Percentiles rank a stretch among this genome's conserved stretches.
Evolutionary conservation across 2,797 vertebrate genomes (phyloP).

Genomic region (Pteronotus mesoamericanus): DNA sequence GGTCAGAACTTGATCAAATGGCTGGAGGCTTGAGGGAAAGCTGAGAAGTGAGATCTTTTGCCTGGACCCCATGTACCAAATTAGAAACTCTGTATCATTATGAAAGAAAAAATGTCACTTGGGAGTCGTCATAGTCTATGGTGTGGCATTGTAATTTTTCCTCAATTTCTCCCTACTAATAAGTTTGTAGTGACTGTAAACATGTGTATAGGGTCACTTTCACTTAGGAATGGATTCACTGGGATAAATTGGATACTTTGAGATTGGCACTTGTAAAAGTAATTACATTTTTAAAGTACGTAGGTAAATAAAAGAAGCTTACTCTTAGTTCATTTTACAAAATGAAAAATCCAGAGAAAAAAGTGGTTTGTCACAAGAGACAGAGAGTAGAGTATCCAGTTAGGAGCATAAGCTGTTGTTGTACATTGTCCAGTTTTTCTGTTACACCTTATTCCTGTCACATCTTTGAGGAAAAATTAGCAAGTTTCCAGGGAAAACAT

Average conservation of each 20-base stretch:
- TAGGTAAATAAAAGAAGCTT: conserved; percentile 15
- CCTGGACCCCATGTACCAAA: neutral
- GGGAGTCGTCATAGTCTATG: neutral
- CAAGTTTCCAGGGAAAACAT: neutral
- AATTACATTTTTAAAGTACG: neutral
- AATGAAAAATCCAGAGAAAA: neutral
- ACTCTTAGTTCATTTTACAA: neutral
- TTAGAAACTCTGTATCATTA: neutral
- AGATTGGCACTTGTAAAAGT: neutral
- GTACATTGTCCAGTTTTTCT: neutral
- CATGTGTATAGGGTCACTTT: neutral
- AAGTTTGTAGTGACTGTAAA: neutral
- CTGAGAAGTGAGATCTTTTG: neutral
- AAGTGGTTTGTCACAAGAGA: neutral
- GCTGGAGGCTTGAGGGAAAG: neutral
- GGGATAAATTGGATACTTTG: neutral
- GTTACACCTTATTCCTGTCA: neutral
- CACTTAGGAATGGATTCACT: neutral
- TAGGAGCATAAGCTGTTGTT: neutral
- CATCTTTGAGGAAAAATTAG: neutral
- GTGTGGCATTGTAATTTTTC: neutral
- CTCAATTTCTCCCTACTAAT: neutral
- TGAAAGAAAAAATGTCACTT: neutral
- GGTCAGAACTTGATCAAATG: neutral
- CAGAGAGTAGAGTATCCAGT: neutral